Evolutionary conservation across 2,888 invertebrate species (phyloP), one percentile per base, ranked within the genome.

Genomic region (Sarcophaga subvicina): DNA sequence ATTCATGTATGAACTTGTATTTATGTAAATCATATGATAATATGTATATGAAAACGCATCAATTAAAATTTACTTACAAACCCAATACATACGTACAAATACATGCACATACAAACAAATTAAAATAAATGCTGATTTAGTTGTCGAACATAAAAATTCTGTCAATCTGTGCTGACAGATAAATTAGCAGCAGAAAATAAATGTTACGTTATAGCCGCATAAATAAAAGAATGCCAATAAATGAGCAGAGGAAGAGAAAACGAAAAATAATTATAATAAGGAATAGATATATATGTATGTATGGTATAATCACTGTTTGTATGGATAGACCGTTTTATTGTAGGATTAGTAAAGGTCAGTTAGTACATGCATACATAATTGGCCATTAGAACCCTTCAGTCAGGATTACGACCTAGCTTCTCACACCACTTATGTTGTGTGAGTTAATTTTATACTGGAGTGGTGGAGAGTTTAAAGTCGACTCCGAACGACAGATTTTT

Each of bases 161-260:
- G 86, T 81, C 90, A 90, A 91, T 89, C 86, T 90, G 69, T 80
- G 89, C 89, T 91, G 89, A 88, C 88, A 89, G 73, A 88, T 72
- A 89, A 89, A 91, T 91, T 89, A 89, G 88, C 90, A 91, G 20
- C 25, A 82, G 70, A 76, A 37, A 49, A 27, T 0, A 14, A 62
- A 62, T 20, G 4, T 14, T 47, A 47, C 37, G 1, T 45, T 45
- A 45, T 2, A 20, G n/a, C 59, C 14, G 37, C 14, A 8, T 25
- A 12, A 14, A 14, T 54, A 6, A 62, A 5, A 64, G n/a, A 22
- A 47, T 62, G 3, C 17, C 62, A 62, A n/a, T 62, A 22, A 3
- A 71, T 3, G 4, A 37, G 37, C 17, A 37, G 3, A 66, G 12
- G 8, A 17, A 67, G 1, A 67, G 37, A 37, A 27, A 27, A 27